Conservation (phyloP, 2,797 vertebrate genomes). For the Pangasius sanitwongsei region DNA sequence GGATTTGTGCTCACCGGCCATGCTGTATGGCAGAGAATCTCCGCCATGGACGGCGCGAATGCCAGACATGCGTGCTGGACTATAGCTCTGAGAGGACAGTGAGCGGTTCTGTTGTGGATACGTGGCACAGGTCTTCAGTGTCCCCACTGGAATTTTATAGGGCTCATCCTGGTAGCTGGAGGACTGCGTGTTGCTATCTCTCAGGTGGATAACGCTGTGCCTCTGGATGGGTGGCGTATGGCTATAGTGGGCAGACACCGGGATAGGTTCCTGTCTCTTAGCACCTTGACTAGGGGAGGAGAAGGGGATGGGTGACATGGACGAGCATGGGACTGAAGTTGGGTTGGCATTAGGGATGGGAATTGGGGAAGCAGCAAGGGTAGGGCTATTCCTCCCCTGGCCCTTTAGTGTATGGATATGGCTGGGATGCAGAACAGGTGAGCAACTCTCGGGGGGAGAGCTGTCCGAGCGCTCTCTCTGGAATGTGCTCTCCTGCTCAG, state of each 20-base stretch:
- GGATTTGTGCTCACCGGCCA: conserved; percentile 92
- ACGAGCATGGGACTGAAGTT: conserved; percentile 53
- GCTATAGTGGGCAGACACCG: conserved; percentile 91
- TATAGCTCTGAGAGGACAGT: conserved; percentile 95
- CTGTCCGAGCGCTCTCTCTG: conserved; percentile 84
- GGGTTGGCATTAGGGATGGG: conserved; percentile 67
- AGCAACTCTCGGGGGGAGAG: conserved; percentile 87
- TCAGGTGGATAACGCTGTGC: conserved; percentile 95
- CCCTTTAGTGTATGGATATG: conserved; percentile 86
- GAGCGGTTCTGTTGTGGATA: conserved; percentile 98
- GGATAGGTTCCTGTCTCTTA: conserved; percentile 79
- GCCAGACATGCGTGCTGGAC: conserved; percentile 88
- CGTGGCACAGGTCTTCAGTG: conserved; percentile 93
- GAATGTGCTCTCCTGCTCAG: conserved; percentile 80
- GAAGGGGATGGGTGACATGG: conserved; percentile 70
- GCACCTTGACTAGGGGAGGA: conserved; percentile 84
- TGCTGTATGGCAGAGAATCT: conserved; percentile 84
- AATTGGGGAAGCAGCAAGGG: conserved; percentile 70
- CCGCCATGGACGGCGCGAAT: conserved; percentile 87
- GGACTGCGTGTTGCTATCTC: conserved; percentile 87
- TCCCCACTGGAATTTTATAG: conserved; percentile 88
- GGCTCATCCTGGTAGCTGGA: conserved; percentile 88
- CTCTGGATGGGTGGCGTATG: conserved; percentile 92
- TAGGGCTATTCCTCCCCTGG: conserved; percentile 88
- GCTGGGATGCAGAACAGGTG: conserved; percentile 86